Percentiles rank a stretch among this genome's conserved stretches.
These are phyloP conservation scores for Ochropleura leucogaster DNA, from an alignment of 2,888 invertebrate genomes.

Conservation along the genomic window DNA sequence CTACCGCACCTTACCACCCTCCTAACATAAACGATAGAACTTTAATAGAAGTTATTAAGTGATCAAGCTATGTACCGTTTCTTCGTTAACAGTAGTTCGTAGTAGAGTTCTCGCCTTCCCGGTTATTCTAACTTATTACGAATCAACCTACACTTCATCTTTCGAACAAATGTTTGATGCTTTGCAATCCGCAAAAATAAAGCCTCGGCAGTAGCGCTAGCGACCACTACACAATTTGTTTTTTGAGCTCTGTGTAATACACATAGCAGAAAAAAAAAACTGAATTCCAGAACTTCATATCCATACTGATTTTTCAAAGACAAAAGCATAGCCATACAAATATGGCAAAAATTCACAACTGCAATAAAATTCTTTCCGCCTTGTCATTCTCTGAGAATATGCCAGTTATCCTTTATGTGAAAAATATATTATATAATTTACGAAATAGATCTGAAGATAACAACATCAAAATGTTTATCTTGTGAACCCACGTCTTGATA, in stretches of 20 bases:
- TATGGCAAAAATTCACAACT: neutral
- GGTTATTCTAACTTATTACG: neutral
- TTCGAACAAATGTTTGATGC: neutral
- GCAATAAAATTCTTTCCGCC: slow-evolving; percentile 23
- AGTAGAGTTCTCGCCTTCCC: neutral
- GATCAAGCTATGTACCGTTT: neutral
- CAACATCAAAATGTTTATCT: slow-evolving; percentile 40
- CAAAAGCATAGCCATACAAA: neutral
- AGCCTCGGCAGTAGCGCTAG: too few species aligned
- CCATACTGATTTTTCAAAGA: too few species aligned
- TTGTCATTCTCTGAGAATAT: neutral
- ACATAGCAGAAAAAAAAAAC: too few species aligned
- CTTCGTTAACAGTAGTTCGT: neutral
- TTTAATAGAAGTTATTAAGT: neutral
- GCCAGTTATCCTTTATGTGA: neutral
- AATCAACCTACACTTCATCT: neutral
- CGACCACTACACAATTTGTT: too few species aligned
- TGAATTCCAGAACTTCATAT: neutral
- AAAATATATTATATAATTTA: slow-evolving; percentile 12
- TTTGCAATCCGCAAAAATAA: too few species aligned
- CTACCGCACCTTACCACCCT: neutral
- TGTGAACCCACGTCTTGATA: slow-evolving; percentile 27
- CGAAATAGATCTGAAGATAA: slow-evolving; percentile 25
- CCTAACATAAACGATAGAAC: neutral
- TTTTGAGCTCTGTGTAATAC: neutral